Base-by-base conservation (phyloP, 1,140 invertebrate genomes). In the Lordiphosa clarofinis region DNA sequence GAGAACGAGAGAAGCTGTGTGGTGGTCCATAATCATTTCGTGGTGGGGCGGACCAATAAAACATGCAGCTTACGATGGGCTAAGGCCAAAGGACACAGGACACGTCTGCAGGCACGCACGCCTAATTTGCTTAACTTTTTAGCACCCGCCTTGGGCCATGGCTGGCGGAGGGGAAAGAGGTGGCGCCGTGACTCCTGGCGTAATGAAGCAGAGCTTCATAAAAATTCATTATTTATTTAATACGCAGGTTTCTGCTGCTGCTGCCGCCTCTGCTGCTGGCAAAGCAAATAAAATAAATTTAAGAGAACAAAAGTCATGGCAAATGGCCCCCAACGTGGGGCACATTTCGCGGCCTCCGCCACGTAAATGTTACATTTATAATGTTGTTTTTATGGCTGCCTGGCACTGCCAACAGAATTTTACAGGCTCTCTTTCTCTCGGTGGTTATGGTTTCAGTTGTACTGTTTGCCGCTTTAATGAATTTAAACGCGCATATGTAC, bases 151-250 rank as follows among this genome's bases (percentile, higher is more conserved):
- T 31, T 38, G 48, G 47, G 37, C 47, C 47, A 15, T 5, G 47
- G 12, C 19, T 31, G 40, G 36, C 9, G 24, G 19, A 15, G 28
- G 21, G 31, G 4, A 6, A 6, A 10, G 10, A 4, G 28, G 44
- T 46, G 38, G 39, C 38, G 60, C 44, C 38, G 61, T 47, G 54
- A 57, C 54, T 53, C 15, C 52, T n/a, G 52, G 48, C 63, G 69
- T 84, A 84, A 84, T 84, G 78, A 84, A 84, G 78, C 78, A 76
- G 69, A 84, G 64, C 74, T 82, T 73, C 78, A 84, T 84, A 84
- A 84, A 84, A 76, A 84, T 84, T 70, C 73, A 84, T 84, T 84
- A 84, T 84, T 84, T 84, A 84, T 84, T 84, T 84, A 84, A 84
- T 84, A 84, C 78, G 57, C 78, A 82, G 59, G 54, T 73, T 76